Conservation (phyloP, 2,113 vertebrate genomes). For the Syngnathoides biaculeatus region DNA sequence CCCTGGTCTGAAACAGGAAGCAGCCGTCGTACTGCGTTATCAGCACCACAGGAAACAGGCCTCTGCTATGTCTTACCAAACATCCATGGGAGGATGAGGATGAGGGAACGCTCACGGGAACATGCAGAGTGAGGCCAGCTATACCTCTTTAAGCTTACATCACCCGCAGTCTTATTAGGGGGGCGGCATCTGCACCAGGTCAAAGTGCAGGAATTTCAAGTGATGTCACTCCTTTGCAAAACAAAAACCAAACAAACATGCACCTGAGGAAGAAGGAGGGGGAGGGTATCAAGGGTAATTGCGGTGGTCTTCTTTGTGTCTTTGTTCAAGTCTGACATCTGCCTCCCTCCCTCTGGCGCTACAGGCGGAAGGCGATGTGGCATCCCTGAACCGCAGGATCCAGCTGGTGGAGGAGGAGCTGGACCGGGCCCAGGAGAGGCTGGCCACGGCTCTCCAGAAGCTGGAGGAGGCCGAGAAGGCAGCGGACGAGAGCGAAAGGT, state of each 20-base stretch:
- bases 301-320: constrained; percentile 29
- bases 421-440: constrained; percentile 91
- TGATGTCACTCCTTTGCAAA: not conserved
- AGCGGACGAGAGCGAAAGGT: constrained; percentile 95
- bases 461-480: constrained; percentile 96
- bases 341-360: not conserved
- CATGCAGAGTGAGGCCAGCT: constrained; percentile 8
- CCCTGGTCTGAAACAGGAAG: constrained; percentile 36
- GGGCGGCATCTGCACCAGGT: constrained; percentile 4
- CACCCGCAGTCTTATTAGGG: constrained; percentile 24
- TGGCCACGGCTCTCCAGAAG: constrained; percentile 91
- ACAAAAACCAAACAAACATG: not conserved
- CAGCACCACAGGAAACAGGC: constrained; percentile 46
- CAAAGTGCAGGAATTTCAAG: constrained; percentile 16
- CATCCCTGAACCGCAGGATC: constrained; percentile 90
- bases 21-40: constrained; percentile 28
- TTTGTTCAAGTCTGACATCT: constrained; percentile 36
- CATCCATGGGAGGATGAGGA: not conserved
- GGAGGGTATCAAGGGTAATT: not conserved
- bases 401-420: constrained; percentile 97
- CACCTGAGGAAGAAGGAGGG: not conserved
- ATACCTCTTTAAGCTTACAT: constrained; percentile 13
- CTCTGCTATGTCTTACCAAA: constrained; percentile 4
- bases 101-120: not conserved
- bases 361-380: constrained; percentile 92